A percentile compares a stretch with the other conserved stretches of the same genome.
Conservation (phyloP, 2,113 vertebrate species). For the Petrocephalus zakoni region DNA sequence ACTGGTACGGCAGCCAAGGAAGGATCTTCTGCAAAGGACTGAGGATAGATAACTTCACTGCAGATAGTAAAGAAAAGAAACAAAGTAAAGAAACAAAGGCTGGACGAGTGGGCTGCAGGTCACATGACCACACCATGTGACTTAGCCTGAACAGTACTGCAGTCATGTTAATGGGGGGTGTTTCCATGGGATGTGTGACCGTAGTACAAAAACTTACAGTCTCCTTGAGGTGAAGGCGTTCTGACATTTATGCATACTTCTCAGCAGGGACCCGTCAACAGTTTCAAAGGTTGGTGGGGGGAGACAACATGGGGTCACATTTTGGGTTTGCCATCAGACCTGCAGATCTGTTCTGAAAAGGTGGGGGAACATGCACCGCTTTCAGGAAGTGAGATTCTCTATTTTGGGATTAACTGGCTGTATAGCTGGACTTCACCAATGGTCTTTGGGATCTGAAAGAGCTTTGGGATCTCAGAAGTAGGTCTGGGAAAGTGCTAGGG, state of each 20-base stretch:
- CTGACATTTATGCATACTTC: neutral
- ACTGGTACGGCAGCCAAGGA: neutral
- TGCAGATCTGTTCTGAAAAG: neutral
- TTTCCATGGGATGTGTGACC: neutral
- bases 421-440: neutral
- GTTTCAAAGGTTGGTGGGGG: neutral
- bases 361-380: neutral
- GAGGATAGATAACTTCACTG: neutral
- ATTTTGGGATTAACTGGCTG: neutral
- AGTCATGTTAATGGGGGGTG: neutral
- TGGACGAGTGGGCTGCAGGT: neutral
- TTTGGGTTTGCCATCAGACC: neutral
- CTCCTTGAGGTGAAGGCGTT: neutral
- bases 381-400: neutral
- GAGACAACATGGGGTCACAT: neutral
- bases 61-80: neutral
- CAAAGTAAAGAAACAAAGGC: neutral
- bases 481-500: neutral
- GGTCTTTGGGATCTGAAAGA: neutral
- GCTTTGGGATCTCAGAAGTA: neutral
- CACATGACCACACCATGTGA: neutral
- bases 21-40: neutral
- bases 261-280: neutral
- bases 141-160: neutral
- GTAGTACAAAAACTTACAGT: neutral